Evolutionary conservation across 2,888 invertebrate genomes (phyloP).

Genomic region (Cataglyphis rosenhaueri): DNA sequence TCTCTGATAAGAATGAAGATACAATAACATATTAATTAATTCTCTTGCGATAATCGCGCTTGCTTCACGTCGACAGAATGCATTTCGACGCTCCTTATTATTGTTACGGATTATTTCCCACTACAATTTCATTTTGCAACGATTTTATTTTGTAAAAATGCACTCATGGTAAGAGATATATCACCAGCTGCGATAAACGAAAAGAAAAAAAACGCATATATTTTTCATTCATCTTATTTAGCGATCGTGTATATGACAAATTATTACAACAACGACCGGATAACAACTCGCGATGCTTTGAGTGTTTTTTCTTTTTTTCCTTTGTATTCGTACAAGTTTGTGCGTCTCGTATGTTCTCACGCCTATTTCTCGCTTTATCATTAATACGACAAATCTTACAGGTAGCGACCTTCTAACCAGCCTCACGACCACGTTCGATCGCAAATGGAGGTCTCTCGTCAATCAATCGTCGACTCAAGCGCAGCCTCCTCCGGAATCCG

Average conservation of each 20-base stretch:
- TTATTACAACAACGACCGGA: constrained; percentile 54
- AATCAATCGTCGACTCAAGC: constrained; percentile 86
- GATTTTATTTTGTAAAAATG: constrained; percentile 42
- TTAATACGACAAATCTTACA: constrained; percentile 85
- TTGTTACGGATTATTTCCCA: constrained; percentile 22
- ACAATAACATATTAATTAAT: constrained; percentile 23
- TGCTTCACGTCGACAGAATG: neutral
- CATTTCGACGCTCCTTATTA: constrained; percentile 1
- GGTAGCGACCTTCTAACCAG: constrained; percentile 94
- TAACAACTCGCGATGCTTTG: constrained; percentile 71
- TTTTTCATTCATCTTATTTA: constrained; percentile 38
- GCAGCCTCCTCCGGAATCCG: constrained; percentile 48
- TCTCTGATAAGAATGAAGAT: neutral
- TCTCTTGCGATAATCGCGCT: constrained; percentile 14
- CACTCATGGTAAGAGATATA: constrained; percentile 10
- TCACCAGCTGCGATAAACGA: constrained; percentile 34
- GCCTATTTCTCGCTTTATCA: neutral
- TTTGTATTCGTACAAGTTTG: constrained; percentile 26
- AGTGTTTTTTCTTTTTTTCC: constrained; percentile 63
- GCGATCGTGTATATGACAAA: constrained; percentile 39
- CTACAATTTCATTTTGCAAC: constrained; percentile 7
- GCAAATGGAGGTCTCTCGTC: constrained; percentile 91
- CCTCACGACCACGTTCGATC: constrained; percentile 94
- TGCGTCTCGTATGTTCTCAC: neutral
- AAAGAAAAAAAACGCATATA: constrained; percentile 15